Percentiles rank a stretch among this genome's conserved stretches.
Evolutionary conservation across 1,140 invertebrate genomes (phyloP).

Genomic region (Zaprionus vittiger): DNA sequence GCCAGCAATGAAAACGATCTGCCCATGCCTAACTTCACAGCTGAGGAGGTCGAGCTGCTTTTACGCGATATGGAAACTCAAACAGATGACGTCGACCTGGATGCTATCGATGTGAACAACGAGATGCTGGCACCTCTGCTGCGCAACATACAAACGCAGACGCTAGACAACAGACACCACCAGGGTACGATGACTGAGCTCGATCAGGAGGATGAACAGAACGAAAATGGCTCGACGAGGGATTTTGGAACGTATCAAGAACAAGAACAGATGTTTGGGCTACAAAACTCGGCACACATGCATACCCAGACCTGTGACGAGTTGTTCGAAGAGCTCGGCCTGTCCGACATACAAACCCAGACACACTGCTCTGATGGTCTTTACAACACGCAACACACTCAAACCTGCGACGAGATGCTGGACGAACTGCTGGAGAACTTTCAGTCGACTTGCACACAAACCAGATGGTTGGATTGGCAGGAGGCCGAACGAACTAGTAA

Average conservation of each 20-base stretch:
- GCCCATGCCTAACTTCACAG: slow-evolving; percentile 35
- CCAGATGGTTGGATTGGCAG: slow-evolving; percentile 68
- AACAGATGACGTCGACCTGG: slow-evolving; percentile 55
- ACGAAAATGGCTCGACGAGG: not conserved
- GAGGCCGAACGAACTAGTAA: slow-evolving; percentile 11
- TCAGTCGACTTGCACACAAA: slow-evolving; percentile 72
- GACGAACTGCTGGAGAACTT: slow-evolving; percentile 71
- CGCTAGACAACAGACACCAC: slow-evolving; percentile 47
- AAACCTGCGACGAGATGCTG: slow-evolving; percentile 71
- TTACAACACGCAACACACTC: slow-evolving; percentile 72
- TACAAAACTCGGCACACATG: slow-evolving; percentile 85
- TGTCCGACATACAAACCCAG: slow-evolving; percentile 87
- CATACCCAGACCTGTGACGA: slow-evolving; percentile 88
- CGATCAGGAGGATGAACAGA: slow-evolving; percentile 9
- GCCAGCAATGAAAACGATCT: slow-evolving; percentile 9
- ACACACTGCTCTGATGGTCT: slow-evolving; percentile 85
- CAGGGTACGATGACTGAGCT: slow-evolving; percentile 65
- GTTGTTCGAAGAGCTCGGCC: slow-evolving; percentile 85
- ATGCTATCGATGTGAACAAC: slow-evolving; percentile 54
- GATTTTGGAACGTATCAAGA: slow-evolving; percentile 40
- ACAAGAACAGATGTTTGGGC: slow-evolving; percentile 54
- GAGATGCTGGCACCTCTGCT: slow-evolving; percentile 57
- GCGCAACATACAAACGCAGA: slow-evolving; percentile 64
- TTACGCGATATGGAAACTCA: slow-evolving; percentile 65
- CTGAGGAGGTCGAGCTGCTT: slow-evolving; percentile 45